These are phyloP conservation scores for Hetaerina americana DNA, from an alignment of 1,140 invertebrate genomes.

Conservation along the genomic window DNA sequence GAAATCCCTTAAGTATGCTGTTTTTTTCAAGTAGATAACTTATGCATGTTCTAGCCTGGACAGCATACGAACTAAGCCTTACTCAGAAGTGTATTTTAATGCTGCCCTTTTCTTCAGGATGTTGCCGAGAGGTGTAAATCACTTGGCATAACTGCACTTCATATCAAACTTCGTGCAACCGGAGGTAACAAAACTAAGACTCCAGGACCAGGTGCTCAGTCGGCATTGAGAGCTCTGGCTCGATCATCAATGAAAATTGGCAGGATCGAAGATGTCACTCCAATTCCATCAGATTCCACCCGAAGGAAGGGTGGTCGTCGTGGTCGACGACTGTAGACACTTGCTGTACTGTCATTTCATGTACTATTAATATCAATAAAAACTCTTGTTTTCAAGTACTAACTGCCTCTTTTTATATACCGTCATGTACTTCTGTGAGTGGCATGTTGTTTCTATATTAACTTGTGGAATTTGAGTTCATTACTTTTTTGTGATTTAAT, in stretches of 20 bases:
- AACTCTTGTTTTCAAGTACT: background rate
- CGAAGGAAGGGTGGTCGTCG: constrained; percentile 98
- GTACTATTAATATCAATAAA: background rate
- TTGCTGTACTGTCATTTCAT: background rate
- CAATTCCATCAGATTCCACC: constrained; percentile 96
- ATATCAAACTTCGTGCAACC: constrained; percentile 96
- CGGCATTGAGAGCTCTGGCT: constrained; percentile 91
- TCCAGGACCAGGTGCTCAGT: constrained; percentile 96
- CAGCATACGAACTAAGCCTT: background rate
- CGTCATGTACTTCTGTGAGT: too few relatives aligned
- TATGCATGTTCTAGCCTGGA: background rate
- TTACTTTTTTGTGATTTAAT: too few relatives aligned
- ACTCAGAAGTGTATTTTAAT: background rate
- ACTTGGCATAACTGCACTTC: constrained; percentile 92
- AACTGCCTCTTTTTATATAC: too few relatives aligned
- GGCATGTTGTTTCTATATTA: too few relatives aligned
- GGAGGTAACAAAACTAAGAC: constrained; percentile 98
- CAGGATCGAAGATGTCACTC: constrained; percentile 98
- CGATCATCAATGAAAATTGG: constrained; percentile 99
- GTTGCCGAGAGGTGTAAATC: constrained; percentile 97
- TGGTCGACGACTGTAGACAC: constrained; percentile 91
- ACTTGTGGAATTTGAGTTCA: too few relatives aligned
- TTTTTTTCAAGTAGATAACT: background rate
- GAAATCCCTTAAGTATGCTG: background rate
- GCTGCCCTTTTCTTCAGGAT: constrained; percentile 49